Evolutionary conservation across 2,113 vertebrate genomes (phyloP).

Genomic region (Alouatta palliata): DNA sequence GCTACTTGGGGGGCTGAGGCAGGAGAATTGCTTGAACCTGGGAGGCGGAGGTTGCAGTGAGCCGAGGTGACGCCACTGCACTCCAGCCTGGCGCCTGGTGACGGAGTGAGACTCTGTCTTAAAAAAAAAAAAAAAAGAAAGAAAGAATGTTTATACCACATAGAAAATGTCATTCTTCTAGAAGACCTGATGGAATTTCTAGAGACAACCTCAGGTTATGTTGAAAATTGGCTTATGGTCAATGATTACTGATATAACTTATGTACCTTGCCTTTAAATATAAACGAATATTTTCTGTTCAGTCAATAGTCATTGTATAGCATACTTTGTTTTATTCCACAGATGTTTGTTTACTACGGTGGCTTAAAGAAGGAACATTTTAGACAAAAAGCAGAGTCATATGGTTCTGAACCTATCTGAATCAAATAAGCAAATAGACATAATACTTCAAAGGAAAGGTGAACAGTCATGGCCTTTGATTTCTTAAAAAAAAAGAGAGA

Average conservation of each 20-base stretch:
- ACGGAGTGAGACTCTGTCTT: too few relatives aligned
- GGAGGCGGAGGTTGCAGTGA: too few relatives aligned
- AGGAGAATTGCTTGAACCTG: too few relatives aligned
- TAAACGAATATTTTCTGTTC: not conserved
- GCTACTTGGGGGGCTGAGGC: too few relatives aligned
- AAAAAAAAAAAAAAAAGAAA: too few relatives aligned
- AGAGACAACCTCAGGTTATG: not conserved
- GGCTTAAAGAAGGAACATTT: not conserved
- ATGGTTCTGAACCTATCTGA: not conserved
- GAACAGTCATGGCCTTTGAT: not conserved
- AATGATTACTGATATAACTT: not conserved
- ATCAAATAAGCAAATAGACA: slow-evolving; percentile 45
- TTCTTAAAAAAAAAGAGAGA: not conserved
- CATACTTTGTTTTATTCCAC: not conserved
- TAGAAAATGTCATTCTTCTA: not conserved
- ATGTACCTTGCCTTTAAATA: not conserved
- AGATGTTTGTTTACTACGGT: not conserved
- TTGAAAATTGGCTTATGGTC: not conserved
- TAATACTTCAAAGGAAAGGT: slow-evolving; percentile 48
- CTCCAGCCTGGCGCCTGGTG: too few relatives aligned
- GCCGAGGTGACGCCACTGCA: too few relatives aligned
- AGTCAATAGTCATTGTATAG: not conserved
- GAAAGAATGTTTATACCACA: not conserved
- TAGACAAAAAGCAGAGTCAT: not conserved
- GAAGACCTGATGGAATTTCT: not conserved